These are phyloP conservation scores for Embiotoca jacksoni DNA, from an alignment of 2,113 vertebrate species.

Conservation along the genomic window DNA sequence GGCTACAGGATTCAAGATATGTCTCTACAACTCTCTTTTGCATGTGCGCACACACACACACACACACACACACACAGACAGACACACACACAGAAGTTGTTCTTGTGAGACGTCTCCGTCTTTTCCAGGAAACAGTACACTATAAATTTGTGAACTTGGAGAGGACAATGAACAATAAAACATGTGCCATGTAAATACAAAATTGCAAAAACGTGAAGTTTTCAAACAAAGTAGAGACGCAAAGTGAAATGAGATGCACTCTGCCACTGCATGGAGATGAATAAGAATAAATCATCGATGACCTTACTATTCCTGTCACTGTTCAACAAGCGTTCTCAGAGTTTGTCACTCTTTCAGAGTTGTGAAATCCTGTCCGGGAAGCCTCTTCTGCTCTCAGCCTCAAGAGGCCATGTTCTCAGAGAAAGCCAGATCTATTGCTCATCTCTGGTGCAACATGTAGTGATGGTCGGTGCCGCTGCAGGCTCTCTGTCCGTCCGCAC, in stretches of 20 bases:
- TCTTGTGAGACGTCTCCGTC: constrained; percentile 24
- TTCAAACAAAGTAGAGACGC: neutral
- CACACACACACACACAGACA: neutral
- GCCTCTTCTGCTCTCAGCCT: constrained; percentile 29
- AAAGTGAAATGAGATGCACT: neutral
- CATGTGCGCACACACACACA: neutral
- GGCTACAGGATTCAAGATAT: constrained; percentile 32
- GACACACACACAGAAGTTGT: neutral
- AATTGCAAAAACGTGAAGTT: neutral
- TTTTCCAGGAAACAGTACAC: neutral
- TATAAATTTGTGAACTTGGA: neutral
- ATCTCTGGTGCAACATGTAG: constrained; percentile 48
- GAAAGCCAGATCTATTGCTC: constrained; percentile 54
- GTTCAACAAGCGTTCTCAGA: constrained; percentile 26
- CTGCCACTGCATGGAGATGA: neutral
- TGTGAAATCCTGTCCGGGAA: constrained; percentile 65
- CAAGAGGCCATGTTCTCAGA: constrained; percentile 53
- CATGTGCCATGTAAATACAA: neutral
- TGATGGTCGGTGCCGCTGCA: constrained; percentile 35
- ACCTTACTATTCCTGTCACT: constrained; percentile 17
- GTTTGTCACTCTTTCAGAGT: constrained; percentile 27
- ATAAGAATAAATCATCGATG: neutral
- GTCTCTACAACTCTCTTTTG: constrained; percentile 10
- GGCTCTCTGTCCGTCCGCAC: constrained; percentile 53
- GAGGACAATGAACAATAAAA: neutral